Percentiles rank a stretch among this genome's conserved stretches.
phyloP scores from a whole-genome alignment of 2,797 vertebrate species.

The Spondyliosoma cantharus region DNA sequence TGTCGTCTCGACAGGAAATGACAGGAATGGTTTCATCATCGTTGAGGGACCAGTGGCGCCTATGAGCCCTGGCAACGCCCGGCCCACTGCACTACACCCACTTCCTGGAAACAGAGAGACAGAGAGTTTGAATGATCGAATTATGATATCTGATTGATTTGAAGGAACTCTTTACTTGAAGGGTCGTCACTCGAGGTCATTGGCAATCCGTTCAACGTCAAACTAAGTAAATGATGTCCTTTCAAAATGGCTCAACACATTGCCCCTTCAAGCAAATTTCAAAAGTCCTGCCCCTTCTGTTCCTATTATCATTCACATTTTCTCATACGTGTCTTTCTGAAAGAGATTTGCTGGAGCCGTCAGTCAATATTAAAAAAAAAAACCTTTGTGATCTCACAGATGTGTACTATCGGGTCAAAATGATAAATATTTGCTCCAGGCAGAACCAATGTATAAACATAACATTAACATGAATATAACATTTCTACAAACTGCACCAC shows the following conservation, averaged over 20 bases:
- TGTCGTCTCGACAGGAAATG: conserved; percentile 90
- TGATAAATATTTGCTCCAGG: background rate
- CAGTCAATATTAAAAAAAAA: conserved; percentile 4
- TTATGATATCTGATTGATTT: conserved; percentile 6
- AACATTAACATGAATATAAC: background rate
- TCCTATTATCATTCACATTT: background rate
- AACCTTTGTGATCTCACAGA: background rate
- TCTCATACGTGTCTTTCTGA: background rate
- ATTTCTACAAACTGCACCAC: conserved; percentile 2
- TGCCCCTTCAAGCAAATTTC: background rate
- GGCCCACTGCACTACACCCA: conserved; percentile 84
- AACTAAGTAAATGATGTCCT: background rate
- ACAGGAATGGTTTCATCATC: conserved; percentile 96
- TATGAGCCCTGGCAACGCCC: conserved; percentile 88
- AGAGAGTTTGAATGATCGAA: conserved; percentile 19
- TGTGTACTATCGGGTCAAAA: background rate
- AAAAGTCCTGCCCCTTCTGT: background rate
- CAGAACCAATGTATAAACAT: conserved; percentile 16
- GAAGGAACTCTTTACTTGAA: background rate
- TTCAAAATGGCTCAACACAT: background rate
- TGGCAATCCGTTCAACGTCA: background rate
- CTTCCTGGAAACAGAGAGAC: conserved; percentile 83
- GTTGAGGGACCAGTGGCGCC: conserved; percentile 85
- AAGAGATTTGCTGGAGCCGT: background rate
- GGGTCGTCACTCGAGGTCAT: background rate